Evolutionary conservation across 2,888 invertebrate genomes (phyloP).

Genomic region (Pseudeuparius sepicola): DNA sequence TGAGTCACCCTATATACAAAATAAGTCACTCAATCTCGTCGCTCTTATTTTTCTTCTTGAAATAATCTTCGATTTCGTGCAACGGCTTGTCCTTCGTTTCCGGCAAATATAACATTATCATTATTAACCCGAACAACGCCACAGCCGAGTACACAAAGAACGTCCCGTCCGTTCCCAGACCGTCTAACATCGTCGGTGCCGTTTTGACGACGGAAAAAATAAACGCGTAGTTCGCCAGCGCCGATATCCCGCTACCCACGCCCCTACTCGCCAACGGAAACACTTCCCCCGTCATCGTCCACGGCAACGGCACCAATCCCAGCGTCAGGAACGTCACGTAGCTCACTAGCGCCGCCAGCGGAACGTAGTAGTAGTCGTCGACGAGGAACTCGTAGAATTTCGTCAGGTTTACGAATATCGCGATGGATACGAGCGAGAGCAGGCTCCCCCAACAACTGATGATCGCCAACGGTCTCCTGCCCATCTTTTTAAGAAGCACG

Average conservation of each 20-base stretch:
- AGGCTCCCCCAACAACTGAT: constrained; percentile 52
- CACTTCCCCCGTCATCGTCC: constrained; percentile 64
- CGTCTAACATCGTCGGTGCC: constrained; percentile 47
- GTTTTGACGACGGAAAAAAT: constrained; percentile 57
- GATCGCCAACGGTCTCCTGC: constrained; percentile 52
- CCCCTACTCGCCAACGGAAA: constrained; percentile 49
- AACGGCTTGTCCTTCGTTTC: constrained; percentile 45
- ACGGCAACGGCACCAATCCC: constrained; percentile 58
- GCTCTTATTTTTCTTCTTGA: background rate
- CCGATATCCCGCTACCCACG: constrained; percentile 53
- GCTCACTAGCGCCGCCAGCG: constrained; percentile 42
- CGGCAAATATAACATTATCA: constrained; percentile 50
- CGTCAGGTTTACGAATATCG: constrained; percentile 16
- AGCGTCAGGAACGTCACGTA: constrained; percentile 50
- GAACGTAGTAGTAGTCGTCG: constrained; percentile 25
- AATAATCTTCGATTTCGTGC: constrained; percentile 1
- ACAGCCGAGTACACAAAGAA: constrained; percentile 51
- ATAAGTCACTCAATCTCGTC: no score
- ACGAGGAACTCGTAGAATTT: constrained; percentile 17
- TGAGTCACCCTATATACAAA: no score
- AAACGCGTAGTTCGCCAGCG: constrained; percentile 50
- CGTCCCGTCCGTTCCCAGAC: constrained; percentile 46
- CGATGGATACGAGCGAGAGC: constrained; percentile 40
- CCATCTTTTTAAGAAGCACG: constrained; percentile 48
- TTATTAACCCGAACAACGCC: constrained; percentile 45